These are phyloP conservation scores for Euwallacea similis DNA, from an alignment of 1,140 invertebrate genomes.

Conservation along the genomic window DNA sequence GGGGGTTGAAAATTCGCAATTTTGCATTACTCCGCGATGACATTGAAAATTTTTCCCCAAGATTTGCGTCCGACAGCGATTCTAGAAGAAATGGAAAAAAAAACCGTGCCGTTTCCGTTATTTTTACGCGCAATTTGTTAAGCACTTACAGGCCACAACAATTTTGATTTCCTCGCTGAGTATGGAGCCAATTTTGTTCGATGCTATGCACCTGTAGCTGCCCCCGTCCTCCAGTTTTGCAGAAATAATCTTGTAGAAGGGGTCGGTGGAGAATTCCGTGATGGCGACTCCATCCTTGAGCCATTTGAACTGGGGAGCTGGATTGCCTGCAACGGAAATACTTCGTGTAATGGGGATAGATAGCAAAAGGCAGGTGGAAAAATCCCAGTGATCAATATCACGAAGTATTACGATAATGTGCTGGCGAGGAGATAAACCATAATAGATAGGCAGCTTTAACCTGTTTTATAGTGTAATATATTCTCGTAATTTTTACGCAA, in stretches of 20 bases:
- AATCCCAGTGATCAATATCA: slow-evolving; percentile 1
- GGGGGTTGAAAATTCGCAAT: too few relatives aligned
- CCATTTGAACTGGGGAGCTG: slow-evolving; percentile 87
- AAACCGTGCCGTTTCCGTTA: too few relatives aligned
- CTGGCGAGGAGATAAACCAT: slow-evolving; percentile 5
- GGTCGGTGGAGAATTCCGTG: slow-evolving; percentile 72
- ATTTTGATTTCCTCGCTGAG: slow-evolving; percentile 86
- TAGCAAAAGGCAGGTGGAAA: slow-evolving; percentile 3
- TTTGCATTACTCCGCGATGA: too few relatives aligned
- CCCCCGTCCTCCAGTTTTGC: slow-evolving; percentile 79
- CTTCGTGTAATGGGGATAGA: neutral
- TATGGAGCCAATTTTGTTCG: slow-evolving; percentile 86
- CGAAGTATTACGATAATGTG: neutral
- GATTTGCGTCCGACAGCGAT: too few relatives aligned
- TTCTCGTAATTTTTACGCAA: slow-evolving; percentile 11
- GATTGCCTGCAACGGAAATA: slow-evolving; percentile 67
- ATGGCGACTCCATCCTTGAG: slow-evolving; percentile 79
- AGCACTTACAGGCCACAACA: slow-evolving; percentile 84
- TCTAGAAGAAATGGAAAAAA: too few relatives aligned
- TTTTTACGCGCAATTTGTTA: too few relatives aligned
- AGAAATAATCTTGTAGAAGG: slow-evolving; percentile 80
- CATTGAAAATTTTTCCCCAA: too few relatives aligned
- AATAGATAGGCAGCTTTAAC: neutral
- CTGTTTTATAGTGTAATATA: slow-evolving; percentile 4
- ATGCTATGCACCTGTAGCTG: slow-evolving; percentile 87